Conservation (phyloP, 2,888 invertebrate species). For the Macrophya alboannulata region DNA sequence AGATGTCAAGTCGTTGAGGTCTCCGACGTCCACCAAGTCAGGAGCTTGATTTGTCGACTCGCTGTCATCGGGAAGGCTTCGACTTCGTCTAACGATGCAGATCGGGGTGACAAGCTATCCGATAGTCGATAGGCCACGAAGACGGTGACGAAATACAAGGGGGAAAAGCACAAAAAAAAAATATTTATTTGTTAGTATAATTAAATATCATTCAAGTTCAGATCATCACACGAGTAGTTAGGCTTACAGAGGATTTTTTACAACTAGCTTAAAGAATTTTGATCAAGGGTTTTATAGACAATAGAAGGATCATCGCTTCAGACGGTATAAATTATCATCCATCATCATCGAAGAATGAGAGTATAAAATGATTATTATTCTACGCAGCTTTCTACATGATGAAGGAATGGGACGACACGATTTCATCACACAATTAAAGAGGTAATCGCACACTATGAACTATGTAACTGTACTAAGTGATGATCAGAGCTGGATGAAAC, state of each 20-base stretch:
- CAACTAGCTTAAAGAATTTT: not conserved
- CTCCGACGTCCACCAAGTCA: constrained; percentile 72
- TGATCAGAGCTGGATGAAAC: not conserved
- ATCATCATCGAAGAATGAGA: not conserved
- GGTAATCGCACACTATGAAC: not conserved
- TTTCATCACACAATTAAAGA: not conserved
- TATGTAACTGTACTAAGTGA: not conserved
- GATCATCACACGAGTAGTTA: not conserved
- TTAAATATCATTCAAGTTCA: not conserved
- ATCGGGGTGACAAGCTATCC: constrained; percentile 71
- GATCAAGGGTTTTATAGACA: not conserved
- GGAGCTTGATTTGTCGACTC: constrained; percentile 70
- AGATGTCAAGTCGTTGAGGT: constrained; percentile 73
- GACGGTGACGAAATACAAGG: constrained; percentile 23
- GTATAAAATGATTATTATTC: not conserved
- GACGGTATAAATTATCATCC: not conserved
- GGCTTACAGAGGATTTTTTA: not conserved
- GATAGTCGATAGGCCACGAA: not conserved
- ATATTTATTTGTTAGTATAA: constrained; percentile 15
- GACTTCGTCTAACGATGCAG: constrained; percentile 73
- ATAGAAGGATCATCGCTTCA: not conserved
- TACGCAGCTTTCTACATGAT: not conserved
- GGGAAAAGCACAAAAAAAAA: constrained; percentile 38
- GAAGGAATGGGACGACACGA: not conserved
- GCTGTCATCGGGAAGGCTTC: constrained; percentile 73